phyloP scores from a whole-genome alignment of 1,140 invertebrate genomes.

The Platyura marginata region DNA sequence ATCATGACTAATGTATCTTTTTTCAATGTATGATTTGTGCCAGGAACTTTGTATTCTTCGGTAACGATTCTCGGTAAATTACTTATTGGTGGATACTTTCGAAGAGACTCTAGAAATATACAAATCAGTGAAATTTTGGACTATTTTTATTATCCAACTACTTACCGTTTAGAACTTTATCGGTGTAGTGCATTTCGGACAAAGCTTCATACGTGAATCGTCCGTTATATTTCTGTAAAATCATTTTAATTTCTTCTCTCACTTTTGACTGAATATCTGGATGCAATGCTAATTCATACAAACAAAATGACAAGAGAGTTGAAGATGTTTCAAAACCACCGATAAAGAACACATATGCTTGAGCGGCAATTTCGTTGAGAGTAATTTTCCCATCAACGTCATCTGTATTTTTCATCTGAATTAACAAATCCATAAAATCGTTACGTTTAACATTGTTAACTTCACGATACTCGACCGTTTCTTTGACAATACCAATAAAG shows the following conservation, averaged over 20 bases:
- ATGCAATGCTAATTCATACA: conserved; percentile 31
- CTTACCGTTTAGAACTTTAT: conserved; percentile 14
- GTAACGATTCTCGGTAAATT: neutral
- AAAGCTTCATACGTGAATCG: conserved; percentile 27
- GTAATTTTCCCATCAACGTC: conserved; percentile 7
- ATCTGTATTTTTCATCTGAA: conserved; percentile 28
- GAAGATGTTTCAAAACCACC: conserved; percentile 30
- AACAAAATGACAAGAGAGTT: conserved; percentile 24
- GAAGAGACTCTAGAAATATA: conserved; percentile 13
- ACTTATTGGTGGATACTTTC: conserved; percentile 9
- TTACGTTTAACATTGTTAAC: conserved; percentile 21
- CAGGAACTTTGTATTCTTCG: neutral
- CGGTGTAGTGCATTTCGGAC: conserved; percentile 15
- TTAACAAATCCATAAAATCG: conserved; percentile 33
- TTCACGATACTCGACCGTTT: conserved; percentile 27
- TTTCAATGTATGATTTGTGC: neutral
- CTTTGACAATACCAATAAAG: conserved; percentile 23
- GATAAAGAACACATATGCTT: conserved; percentile 23
- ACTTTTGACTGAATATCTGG: conserved; percentile 27
- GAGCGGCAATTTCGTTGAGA: conserved; percentile 15
- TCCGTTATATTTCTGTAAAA: conserved; percentile 19
- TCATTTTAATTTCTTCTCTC: conserved; percentile 25
- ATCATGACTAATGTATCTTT: neutral
- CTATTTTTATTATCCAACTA: neutral
- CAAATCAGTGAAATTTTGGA: neutral